Evolutionary conservation across 2,113 vertebrate species (phyloP), one percentile per base, ranked within the genome.

Genomic region (Phyllostomus hastatus): DNA sequence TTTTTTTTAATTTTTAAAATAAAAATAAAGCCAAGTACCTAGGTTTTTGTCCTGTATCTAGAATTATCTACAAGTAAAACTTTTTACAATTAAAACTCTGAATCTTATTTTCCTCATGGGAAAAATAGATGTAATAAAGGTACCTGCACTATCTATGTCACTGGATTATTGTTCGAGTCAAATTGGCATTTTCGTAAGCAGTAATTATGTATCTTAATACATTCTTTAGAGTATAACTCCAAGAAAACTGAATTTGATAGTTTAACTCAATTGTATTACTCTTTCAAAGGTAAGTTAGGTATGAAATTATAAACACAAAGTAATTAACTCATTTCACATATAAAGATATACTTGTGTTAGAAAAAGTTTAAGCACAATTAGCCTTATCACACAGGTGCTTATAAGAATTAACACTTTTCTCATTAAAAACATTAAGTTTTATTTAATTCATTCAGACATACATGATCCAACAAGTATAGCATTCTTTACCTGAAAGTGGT

Each of bases 251-350:
- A 90, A 84, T 20, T 88, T 41, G 75, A 90, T 94, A 90, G 75
- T 50, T 64, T 93, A 91, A 76, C 7, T 88, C 57, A 92, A 50
- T 46, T 48, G 43, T 78, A 79, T 50, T 78, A 57, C 41, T 46
- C 52, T 92, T 95, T 76, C 31, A 66, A 24, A 95, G 72, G 5
- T 43, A 80, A 10, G 9, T 80, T 61, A 92, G 16, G 80, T 35
- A 69, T 85, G 70, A 93, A 94, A 97, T 84, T 52, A 85, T 57
- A 84, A 70, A 67, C n/a, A 61, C 41, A 59, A 93, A 81, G 41
- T 12, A 79, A 70, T 54, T 66, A 90, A 72, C 31, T 59, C 59
- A 82, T 35, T 66, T 54, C 7, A 66, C 9, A 64, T 48, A 61
- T 8, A 92, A 90, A 50, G 1, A 85, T 50, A 69, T 1, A 67